phyloP scores from a whole-genome alignment of 1,140 invertebrate genomes.

The Drosophila cardini region DNA sequence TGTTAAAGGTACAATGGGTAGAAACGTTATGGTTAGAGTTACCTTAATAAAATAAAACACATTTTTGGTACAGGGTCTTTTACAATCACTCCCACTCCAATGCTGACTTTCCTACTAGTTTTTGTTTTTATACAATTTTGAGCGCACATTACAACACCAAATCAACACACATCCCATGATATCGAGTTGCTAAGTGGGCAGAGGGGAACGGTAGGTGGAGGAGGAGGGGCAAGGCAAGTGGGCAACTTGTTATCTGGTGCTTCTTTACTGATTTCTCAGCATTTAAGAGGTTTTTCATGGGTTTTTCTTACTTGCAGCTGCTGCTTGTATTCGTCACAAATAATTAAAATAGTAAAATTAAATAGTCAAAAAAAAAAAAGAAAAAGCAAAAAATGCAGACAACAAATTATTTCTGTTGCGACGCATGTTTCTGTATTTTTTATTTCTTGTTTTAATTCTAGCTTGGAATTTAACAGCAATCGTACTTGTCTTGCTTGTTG shows the following conservation, averaged over 20 bases:
- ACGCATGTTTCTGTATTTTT: constrained; percentile 35
- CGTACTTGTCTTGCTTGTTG: not conserved
- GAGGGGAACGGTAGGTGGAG: not conserved
- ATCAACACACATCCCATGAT: constrained; percentile 12
- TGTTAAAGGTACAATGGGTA: too few species aligned
- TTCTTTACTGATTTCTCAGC: constrained; percentile 46
- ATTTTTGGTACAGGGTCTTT: too few species aligned
- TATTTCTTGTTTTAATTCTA: constrained; percentile 51
- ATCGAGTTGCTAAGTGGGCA: not conserved
- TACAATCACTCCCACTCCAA: too few species aligned
- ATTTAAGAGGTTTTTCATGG: constrained; percentile 37
- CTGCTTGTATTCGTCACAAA: constrained; percentile 57
- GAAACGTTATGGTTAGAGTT: too few species aligned
- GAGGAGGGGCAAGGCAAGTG: not conserved
- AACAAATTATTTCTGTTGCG: constrained; percentile 51
- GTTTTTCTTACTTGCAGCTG: constrained; percentile 1
- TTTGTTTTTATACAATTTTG: constrained; percentile 22
- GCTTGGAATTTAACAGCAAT: constrained; percentile 32
- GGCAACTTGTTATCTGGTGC: constrained; percentile 65
- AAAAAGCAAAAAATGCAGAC: constrained; percentile 64
- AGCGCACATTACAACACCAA: constrained; percentile 66
- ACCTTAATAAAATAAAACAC: too few species aligned
- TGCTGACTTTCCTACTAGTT: too few species aligned
- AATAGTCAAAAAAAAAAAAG: constrained; percentile 59
- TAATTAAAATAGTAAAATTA: constrained; percentile 77